These are phyloP conservation scores for Enteromius unitaeniatus DNA, from an alignment of 2,797 vertebrate species.

Conservation along the genomic window DNA sequence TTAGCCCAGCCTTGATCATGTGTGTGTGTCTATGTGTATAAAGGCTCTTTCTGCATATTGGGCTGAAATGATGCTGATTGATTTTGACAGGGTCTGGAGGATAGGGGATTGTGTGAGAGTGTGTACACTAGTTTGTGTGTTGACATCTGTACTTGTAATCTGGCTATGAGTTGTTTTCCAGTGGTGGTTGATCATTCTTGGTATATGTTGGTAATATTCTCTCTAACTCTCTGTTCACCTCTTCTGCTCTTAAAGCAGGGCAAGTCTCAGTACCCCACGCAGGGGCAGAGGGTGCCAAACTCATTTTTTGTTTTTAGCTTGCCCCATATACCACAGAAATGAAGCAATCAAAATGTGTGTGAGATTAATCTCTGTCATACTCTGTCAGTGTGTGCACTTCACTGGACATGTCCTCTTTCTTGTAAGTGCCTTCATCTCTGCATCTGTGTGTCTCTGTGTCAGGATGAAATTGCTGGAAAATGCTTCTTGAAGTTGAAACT, in stretches of 20 bases:
- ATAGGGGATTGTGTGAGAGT: slow-evolving; percentile 20
- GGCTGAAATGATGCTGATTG: slow-evolving; percentile 65
- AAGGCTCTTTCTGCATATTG: slow-evolving; percentile 53
- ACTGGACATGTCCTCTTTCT: slow-evolving; percentile 11
- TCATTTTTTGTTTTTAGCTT: slow-evolving; percentile 61
- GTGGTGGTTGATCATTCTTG: slow-evolving; percentile 32
- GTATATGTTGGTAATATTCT: slow-evolving; percentile 10
- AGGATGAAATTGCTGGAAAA: slow-evolving; percentile 10
- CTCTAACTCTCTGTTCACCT: neutral
- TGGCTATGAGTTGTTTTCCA: slow-evolving; percentile 38
- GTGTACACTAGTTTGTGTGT: neutral
- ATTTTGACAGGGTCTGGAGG: slow-evolving; percentile 59
- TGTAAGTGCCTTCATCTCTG: slow-evolving; percentile 30
- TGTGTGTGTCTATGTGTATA: slow-evolving; percentile 34
- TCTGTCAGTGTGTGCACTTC: neutral
- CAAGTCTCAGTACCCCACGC: slow-evolving; percentile 36
- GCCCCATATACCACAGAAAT: slow-evolving; percentile 55
- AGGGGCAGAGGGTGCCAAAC: slow-evolving; percentile 56
- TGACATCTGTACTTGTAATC: slow-evolving; percentile 13
- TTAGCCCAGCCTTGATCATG: slow-evolving; percentile 24
- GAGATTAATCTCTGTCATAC: slow-evolving; percentile 2
- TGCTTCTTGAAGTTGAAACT: neutral
- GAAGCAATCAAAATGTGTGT: slow-evolving; percentile 52
- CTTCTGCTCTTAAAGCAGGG: slow-evolving; percentile 32
- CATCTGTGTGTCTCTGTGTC: slow-evolving; percentile 12